Base-by-base conservation (phyloP, 1,140 invertebrate species). In the Metaphire vulgaris region DNA sequence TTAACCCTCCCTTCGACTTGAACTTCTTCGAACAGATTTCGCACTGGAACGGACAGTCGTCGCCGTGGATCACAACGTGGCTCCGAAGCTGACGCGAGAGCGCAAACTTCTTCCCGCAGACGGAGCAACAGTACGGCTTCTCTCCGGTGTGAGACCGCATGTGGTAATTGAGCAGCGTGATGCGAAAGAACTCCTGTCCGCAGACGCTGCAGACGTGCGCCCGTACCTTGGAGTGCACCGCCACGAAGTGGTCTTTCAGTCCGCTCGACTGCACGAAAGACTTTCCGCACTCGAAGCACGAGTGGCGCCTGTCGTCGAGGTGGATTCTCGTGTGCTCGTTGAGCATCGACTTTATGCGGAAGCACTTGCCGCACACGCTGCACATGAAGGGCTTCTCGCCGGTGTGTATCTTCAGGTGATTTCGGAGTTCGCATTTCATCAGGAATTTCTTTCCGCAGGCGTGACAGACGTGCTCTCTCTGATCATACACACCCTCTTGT, bases 121-220 rank as follows among this genome's bases (percentile, higher is more conserved):
- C 93, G 88, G 96, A 92, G 84, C 96, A 98, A 0, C 94, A 92
- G 84, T 97, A 95, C 0, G 96, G 96, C 84, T 97, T 97, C 87
- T 98, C 95, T 73, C 95, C 83, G 74, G 85, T 86, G 77, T 86
- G 85, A 21, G 82, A 82, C 14, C 83, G 77, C 77, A 83, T 83
- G 71, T 86, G 85, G 70, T 84, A 76, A 64, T 83, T 82, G 32
- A 86, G 75, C 31, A 85, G 68, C 0, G 83, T 94, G 0, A 93
- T 93, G 77, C 93, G 87, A 82, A 95, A 93, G 82, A 95, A 96
- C 68, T 91, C 90, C 84, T 95, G 95, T 1, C 96, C 96, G 86
- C 96, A 98, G 85, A 89, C 98, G 83, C 98, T 96, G 86, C 96
- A 98, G 0, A 96, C 98, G 84, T 98, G 96, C 16, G 72, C 32